Percentiles rank a stretch among this genome's conserved stretches.
phyloP scores from a whole-genome alignment of 2,113 vertebrate species.

The Xenus cinereus region DNA sequence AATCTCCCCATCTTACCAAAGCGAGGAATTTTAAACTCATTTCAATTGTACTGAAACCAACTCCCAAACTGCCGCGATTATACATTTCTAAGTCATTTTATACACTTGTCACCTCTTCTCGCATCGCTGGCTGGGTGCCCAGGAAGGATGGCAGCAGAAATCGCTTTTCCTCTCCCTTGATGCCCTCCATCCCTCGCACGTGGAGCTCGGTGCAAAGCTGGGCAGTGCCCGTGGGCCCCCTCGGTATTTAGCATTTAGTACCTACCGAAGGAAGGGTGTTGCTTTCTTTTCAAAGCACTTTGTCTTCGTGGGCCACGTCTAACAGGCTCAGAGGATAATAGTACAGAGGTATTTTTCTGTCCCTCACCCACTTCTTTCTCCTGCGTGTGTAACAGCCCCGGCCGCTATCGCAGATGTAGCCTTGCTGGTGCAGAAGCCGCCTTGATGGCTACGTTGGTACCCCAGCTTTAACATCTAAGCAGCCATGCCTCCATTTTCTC shows the following conservation, averaged over 20 bases:
- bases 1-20: constrained; percentile 38
- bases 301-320: accelerated
- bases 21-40: constrained; percentile 24
- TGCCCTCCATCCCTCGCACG: neutral
- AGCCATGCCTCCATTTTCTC: neutral
- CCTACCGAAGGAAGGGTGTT: neutral
- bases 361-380: neutral
- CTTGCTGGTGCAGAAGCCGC: neutral
- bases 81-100: neutral
- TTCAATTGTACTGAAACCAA: constrained; percentile 43
- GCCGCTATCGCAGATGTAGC: accelerated
- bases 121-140: constrained; percentile 15
- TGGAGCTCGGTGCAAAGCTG: neutral
- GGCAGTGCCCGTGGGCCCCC: neutral
- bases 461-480: neutral
- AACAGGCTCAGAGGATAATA: neutral
- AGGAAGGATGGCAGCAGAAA: constrained; percentile 3
- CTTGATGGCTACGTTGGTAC: neutral
- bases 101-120: constrained; percentile 16
- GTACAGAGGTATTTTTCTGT: neutral
- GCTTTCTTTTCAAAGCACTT: neutral
- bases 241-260: accelerated
- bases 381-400: neutral
- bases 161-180: neutral
- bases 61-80: constrained; percentile 23